Percentiles rank a stretch among this genome's conserved stretches.
phyloP scores from a whole-genome alignment of 2,888 invertebrate species.

The Ditylenchus weischeri region DNA sequence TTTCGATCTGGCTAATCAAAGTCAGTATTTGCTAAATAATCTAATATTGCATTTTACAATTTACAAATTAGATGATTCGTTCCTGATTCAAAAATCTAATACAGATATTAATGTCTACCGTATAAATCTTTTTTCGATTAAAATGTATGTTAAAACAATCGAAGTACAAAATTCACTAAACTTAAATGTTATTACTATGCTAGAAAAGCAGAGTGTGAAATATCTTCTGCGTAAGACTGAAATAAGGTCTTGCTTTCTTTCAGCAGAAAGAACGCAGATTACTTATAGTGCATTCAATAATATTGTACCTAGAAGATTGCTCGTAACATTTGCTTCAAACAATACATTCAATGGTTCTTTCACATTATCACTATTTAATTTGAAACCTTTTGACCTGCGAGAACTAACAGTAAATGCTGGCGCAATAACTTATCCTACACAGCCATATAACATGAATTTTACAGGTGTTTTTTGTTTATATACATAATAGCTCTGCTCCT shows the following conservation, averaged over 20 bases:
- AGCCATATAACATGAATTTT: constrained; percentile 22
- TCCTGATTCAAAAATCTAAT: constrained; percentile 16
- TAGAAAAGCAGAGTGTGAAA: constrained; percentile 19
- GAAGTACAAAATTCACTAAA: constrained; percentile 23
- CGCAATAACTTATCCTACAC: constrained; percentile 20
- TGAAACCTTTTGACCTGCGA: constrained; percentile 23
- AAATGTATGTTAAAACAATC: constrained; percentile 21
- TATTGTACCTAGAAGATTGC: constrained; percentile 27
- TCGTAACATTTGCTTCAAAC: constrained; percentile 18
- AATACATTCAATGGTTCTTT: constrained; percentile 22
- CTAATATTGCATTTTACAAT: constrained; percentile 22
- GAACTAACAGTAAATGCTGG: constrained; percentile 23
- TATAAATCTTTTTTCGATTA: constrained; percentile 10
- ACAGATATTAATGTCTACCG: constrained; percentile 16
- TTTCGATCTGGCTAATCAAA: constrained; percentile 28
- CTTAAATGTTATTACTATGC: constrained; percentile 13
- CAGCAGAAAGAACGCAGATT: constrained; percentile 19
- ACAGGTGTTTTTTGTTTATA: constrained; percentile 20
- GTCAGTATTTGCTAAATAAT: constrained; percentile 23
- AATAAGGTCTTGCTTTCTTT: constrained; percentile 21
- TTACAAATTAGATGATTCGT: constrained; percentile 14
- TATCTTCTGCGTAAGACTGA: constrained; percentile 27
- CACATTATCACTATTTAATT: constrained; percentile 26
- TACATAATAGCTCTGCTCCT: constrained; percentile 8
- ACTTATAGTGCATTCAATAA: constrained; percentile 24